Evolutionary conservation across 2,113 vertebrate genomes (phyloP).

Genomic region (Festucalex cinctus): DNA sequence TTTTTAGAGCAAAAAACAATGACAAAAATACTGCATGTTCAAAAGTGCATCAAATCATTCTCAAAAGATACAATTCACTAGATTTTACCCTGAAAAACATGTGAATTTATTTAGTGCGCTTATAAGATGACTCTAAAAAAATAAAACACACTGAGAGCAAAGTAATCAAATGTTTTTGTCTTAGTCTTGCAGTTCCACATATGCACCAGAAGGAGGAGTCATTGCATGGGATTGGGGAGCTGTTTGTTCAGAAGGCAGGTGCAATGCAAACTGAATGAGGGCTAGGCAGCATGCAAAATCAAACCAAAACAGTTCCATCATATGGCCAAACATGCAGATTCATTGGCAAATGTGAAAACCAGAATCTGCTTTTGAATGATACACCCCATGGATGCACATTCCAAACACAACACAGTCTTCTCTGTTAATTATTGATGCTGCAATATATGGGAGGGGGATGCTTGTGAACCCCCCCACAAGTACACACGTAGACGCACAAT

Average conservation of each 20-base stretch:
- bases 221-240: conserved; percentile 14
- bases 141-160: background rate
- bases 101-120: background rate
- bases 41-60: background rate
- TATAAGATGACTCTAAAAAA: background rate
- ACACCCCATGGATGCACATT: background rate
- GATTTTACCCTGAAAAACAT: background rate
- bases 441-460: conserved; percentile 31
- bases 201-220: conserved; percentile 44
- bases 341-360: conserved; percentile 3
- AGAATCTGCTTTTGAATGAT: background rate
- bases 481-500: conserved; percentile 25
- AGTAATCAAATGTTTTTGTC: background rate
- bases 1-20: background rate
- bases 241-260: conserved; percentile 12
- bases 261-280: conserved; percentile 31
- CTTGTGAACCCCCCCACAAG: conserved; percentile 18
- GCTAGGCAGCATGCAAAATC: conserved; percentile 45
- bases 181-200: conserved; percentile 31
- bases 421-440: conserved; percentile 58
- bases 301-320: conserved; percentile 13
- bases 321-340: conserved; percentile 28
- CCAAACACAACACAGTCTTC: conserved; percentile 10
- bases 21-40: background rate
- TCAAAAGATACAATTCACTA: background rate